Evolutionary conservation across 2,113 vertebrate species (phyloP), one percentile per base, ranked within the genome.

Genomic region (Leucopternis melanops): DNA sequence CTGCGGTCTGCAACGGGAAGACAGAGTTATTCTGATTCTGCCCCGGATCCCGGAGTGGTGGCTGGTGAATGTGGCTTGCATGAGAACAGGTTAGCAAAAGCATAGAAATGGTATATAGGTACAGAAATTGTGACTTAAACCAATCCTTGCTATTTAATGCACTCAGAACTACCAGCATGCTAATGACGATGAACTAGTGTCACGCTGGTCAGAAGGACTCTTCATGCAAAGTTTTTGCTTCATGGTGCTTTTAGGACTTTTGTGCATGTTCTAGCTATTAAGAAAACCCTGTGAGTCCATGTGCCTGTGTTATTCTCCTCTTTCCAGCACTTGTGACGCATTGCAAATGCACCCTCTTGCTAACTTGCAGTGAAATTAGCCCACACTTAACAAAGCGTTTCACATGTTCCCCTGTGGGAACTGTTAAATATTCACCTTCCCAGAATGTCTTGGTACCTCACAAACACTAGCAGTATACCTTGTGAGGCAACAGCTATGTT

Each of bases 1-100:
- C 70, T 99, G 98, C 42, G 36, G 93, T 61, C 87, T 99, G 55
- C 94, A 92, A 58, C 97, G 29, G 58, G 98, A 98, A 88, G 98
- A 99, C 88, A 83, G 98, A 42, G 97, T 98, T 52, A 96, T 98
- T 61, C 81, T 98, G 26, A 96, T 99, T 80, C 96, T 99, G 38
- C 98, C 98, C 45, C 94, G 97, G 59, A 77, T 98, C 34, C 98
- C 98, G 2, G 98, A 98, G 92, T 99, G 98, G 98, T 99, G 98
- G 98, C 97, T 99, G 82, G 91, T 98, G 54, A 98, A 98, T 34
- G 86, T 99, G 61, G 98, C 98, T 42, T 98, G 98, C 90, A 83
- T 99, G 50, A 96, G 98, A 95, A 98, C 98, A 96, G 98, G 98
- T 99, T 44, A 63, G 97, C 94, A 65, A 74, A 77, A 59, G 36